Base-by-base conservation (phyloP, 2,113 vertebrate species). In the Gorilla gorilla region DNA sequence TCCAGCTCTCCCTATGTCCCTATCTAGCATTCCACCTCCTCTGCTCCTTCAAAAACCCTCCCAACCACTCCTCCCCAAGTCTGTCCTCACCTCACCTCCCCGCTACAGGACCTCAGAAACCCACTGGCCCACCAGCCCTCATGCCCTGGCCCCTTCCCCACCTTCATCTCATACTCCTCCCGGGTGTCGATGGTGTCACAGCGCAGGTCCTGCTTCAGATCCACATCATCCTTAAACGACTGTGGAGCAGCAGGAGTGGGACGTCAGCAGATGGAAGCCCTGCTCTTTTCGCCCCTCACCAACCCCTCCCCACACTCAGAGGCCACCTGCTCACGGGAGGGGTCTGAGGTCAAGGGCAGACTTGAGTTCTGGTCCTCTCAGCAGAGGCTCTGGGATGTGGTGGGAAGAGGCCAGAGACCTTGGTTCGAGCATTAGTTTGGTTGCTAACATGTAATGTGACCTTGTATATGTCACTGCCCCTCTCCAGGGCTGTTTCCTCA, bases 81-180 rank as follows among this genome's bases (percentile, higher is more conserved):
- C 59, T 16, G 20, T 18, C 59, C 61, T 35, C 43, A 0, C 59
- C 61, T 35, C 43, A 0, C 72, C 40, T 9, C n/a, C 50, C 12
- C 8, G 8, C 59, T 2, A 27, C 17, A 6, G n/a, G 35, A 22
- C 55, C 79, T 18, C 2, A 0, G 18, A 23, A 35, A 16, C 48
- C 16, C 14, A 7, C 0, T 0, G 32, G 6, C 32, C 82, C 23
- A 10, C 40, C 22, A 5, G 86, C 13, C 72, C 35, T 5, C 0
- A 1, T 1, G 57, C 50, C 66, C 25, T 0, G 17, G 27, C 17
- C 38, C 25, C 16, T 43, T 6, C 52, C 32, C 95, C 84, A 99
- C 99, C 99, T 99, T 99, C 96, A 99, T 99, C 98, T 99, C 99
- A 11, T 99, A 99, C 98, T 99, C 99, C 98, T 99, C 99, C 22